Conservation (phyloP, 92 coral and sea anemone genomes). For the Diadumene lineata region DNA sequence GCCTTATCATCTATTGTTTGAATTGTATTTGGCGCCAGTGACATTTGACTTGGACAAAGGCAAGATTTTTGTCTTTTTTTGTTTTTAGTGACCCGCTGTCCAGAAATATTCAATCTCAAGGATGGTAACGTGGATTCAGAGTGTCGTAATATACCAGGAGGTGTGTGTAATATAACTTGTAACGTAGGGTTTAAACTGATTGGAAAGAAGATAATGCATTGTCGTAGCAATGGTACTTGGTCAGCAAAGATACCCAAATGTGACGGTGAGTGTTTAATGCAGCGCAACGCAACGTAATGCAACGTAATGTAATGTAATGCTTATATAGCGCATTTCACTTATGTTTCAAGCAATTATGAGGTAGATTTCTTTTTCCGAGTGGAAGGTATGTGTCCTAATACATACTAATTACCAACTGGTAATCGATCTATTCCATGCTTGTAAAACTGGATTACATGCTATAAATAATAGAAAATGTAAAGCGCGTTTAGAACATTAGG, state of each 20-base stretch:
- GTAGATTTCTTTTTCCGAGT: no score
- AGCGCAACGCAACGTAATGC: background rate
- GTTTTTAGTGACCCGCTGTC: constrained; percentile 37
- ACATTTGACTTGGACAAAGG: no score
- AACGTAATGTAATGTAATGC: background rate
- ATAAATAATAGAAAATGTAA: no score
- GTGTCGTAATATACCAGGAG: constrained; percentile 41
- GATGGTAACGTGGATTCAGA: constrained; percentile 19
- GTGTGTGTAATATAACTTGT: constrained; percentile 42
- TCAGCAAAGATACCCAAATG: constrained; percentile 50
- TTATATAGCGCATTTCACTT: no score
- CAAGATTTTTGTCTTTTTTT: background rate
- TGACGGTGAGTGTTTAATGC: constrained; percentile 44
- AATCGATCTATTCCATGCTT: no score
- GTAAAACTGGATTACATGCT: no score
- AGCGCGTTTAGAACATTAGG: no score
- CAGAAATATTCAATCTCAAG: background rate
- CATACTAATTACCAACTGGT: no score
- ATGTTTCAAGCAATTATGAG: no score
- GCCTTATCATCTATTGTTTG: no score
- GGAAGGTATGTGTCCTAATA: no score
- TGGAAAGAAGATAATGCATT: constrained; percentile 39
- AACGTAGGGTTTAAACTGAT: constrained; percentile 44
- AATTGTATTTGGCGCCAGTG: no score
- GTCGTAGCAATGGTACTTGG: constrained; percentile 65